These are phyloP conservation scores for Notiomystis cincta DNA, from an alignment of 2,113 vertebrate genomes.

Conservation along the genomic window DNA sequence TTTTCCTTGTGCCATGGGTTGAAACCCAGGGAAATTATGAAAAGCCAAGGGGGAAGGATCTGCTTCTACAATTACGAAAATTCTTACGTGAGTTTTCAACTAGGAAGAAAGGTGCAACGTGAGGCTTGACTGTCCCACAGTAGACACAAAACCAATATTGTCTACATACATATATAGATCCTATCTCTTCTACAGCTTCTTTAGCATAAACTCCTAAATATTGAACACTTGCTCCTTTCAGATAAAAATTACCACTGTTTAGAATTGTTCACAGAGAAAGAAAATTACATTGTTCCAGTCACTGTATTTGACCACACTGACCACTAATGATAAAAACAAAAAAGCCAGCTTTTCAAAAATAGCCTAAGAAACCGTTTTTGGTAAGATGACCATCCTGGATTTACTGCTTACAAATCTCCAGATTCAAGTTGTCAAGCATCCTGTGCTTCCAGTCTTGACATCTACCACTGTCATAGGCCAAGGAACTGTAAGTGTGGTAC, in stretches of 20 bases:
- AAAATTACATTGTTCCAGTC: not conserved
- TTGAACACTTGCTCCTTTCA: not conserved
- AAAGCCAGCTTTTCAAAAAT: not conserved
- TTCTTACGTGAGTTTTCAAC: not conserved
- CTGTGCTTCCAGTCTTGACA: not conserved
- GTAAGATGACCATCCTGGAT: not conserved
- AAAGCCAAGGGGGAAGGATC: not conserved
- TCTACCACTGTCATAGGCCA: not conserved
- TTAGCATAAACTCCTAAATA: not conserved
- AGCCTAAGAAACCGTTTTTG: not conserved
- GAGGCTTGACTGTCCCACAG: fast-evolving
- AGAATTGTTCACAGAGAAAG: not conserved
- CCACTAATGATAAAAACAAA: not conserved
- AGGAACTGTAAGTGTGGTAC: not conserved
- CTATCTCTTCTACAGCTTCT: not conserved
- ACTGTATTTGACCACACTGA: not conserved
- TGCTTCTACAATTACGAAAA: not conserved
- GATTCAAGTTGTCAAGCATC: not conserved
- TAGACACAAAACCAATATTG: not conserved
- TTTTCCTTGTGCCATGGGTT: not conserved
- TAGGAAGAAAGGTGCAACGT: not conserved
- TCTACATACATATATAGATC: not conserved
- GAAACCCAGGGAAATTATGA: not conserved
- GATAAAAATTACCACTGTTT: not conserved
- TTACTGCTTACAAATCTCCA: not conserved